Percentiles rank a stretch among this genome's conserved stretches.
Conservation (phyloP, 2,113 vertebrate species). For the Hymenochirus boettgeri region DNA sequence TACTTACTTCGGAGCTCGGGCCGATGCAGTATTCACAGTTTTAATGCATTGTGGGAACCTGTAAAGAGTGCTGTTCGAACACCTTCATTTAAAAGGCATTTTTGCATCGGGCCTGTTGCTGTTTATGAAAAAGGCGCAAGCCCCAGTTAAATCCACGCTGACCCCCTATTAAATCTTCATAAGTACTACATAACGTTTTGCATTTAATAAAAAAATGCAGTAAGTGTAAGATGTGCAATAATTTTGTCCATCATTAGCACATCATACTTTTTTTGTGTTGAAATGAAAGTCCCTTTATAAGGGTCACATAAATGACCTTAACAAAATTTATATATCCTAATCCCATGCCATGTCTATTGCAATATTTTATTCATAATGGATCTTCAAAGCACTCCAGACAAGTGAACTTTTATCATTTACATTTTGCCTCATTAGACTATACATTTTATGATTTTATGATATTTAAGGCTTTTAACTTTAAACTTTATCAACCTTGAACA, state of each 20-base stretch:
- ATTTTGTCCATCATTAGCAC: not conserved
- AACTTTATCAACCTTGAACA: constrained; percentile 37
- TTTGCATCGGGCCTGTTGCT: no score
- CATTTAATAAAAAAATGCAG: not conserved
- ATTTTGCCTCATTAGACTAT: constrained; percentile 37
- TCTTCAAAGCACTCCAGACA: constrained; percentile 29
- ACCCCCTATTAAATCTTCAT: no score
- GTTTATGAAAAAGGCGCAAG: no score
- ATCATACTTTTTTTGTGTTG: not conserved
- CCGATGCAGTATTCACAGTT: no score
- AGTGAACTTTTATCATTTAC: constrained; percentile 34
- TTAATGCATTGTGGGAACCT: no score
- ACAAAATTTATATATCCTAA: constrained; percentile 24
- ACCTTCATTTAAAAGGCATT: no score
- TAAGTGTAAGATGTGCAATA: not conserved
- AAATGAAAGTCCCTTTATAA: not conserved
- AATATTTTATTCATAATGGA: constrained; percentile 34
- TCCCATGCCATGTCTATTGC: constrained; percentile 20
- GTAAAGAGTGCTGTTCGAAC: no score
- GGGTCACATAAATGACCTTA: not conserved
- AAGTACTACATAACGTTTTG: no score
- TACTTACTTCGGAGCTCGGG: no score
- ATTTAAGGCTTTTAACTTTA: constrained; percentile 36
- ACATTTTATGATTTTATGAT: constrained; percentile 38
- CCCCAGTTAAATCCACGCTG: no score